Base-by-base conservation (phyloP, 2,888 invertebrate genomes). In the Standfussiana lucernea region DNA sequence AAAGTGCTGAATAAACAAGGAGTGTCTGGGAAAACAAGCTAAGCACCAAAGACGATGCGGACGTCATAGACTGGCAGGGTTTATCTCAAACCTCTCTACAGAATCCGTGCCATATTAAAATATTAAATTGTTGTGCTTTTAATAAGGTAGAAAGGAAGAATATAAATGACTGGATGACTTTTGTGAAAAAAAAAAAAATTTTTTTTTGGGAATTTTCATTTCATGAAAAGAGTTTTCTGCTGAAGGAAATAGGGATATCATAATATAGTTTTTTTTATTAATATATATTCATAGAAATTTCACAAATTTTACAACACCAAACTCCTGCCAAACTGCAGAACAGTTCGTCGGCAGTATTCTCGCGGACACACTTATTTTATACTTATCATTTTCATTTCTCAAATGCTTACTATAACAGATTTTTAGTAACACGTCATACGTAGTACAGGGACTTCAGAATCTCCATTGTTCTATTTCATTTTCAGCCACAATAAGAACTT, bases 1-100 rank as follows among this genome's bases (percentile, higher is more conserved):
- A 53, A 37, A 74, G 68, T 68, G 66, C 68, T 75, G 61, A 84
- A 72, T 83, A 83, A 79, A 73, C 73, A 71, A 65, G 53, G 8
- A 21, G 45, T 53, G 62, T 68, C 64, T 68, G 56, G 53, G 35
- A 73, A 75, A 80, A 84, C 70, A 70, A 75, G 71, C 75, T 56
- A 42, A 76, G 70, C 32, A 64, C 40, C n/a, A 45, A 11, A 65
- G 80, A 47, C 72, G 40, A 47, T 18, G 53, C 67, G 75, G 67
- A 73, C 75, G 75, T 77, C 73, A 80, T 45, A 67, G 35, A 18
- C 42, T 56, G 37, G 35, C 45, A 59, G 37, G 71, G 65, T 65
- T 75, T 79, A 79, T 79, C 82, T 73, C 37, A 62, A 65, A 68
- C 45, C 32, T 59, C 50, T 75, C 37, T 71, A 67, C 56, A 53